Evolutionary conservation across 2,888 invertebrate species (phyloP).

Genomic region (Zygaena filipendulae): DNA sequence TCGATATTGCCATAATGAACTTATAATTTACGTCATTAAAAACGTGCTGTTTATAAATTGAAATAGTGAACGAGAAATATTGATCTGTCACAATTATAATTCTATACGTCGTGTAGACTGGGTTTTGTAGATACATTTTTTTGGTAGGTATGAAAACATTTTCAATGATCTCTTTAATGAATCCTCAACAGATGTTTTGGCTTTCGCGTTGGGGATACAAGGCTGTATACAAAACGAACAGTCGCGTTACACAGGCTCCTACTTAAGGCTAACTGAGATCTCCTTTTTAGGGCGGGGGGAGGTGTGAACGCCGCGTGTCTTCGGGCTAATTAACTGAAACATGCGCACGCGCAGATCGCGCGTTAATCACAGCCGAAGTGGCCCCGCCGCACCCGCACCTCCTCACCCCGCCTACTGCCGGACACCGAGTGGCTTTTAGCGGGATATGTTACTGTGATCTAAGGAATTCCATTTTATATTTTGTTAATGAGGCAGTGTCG

Average conservation of each 20-base stretch:
- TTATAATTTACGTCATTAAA: too few species aligned
- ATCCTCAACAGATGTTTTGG: too few species aligned
- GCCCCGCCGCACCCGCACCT: slow-evolving; percentile 27
- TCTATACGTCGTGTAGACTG: too few species aligned
- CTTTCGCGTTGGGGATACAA: too few species aligned
- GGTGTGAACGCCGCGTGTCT: slow-evolving; percentile 54
- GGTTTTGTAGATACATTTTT: too few species aligned
- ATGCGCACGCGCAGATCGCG: slow-evolving; percentile 53
- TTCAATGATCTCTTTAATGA: too few species aligned
- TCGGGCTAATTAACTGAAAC: slow-evolving; percentile 57
- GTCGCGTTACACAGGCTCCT: slow-evolving; percentile 29
- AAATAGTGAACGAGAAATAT: too few species aligned
- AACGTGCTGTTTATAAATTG: too few species aligned
- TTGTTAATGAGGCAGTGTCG: slow-evolving; percentile 27
- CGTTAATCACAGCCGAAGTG: slow-evolving; percentile 42
- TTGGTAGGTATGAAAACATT: too few species aligned
- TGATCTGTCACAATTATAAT: too few species aligned
- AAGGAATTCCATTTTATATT: slow-evolving; percentile 51
- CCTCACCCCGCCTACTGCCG: slow-evolving; percentile 18
- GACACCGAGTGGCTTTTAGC: slow-evolving; percentile 62
- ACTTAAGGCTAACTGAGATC: slow-evolving; percentile 48
- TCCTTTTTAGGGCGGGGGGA: slow-evolving; percentile 52
- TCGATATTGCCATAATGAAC: too few species aligned
- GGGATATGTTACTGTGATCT: slow-evolving; percentile 50
- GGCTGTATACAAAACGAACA: slow-evolving; percentile 34